Base-by-base conservation (phyloP, 2,113 vertebrate genomes). In the Rhabdornis inornatus region DNA sequence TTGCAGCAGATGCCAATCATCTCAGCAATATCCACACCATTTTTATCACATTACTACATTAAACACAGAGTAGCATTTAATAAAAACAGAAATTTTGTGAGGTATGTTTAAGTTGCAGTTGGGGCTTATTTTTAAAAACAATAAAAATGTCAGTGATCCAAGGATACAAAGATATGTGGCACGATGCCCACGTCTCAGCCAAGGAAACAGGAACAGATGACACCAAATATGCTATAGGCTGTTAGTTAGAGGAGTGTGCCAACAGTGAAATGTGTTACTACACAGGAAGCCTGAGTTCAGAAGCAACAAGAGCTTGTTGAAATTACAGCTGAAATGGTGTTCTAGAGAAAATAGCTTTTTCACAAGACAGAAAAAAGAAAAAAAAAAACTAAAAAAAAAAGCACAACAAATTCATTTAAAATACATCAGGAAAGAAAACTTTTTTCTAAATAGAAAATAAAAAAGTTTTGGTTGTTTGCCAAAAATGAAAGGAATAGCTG, bases 191-290 rank as follows among this genome's bases (percentile, higher is more conserved):
- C 24, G 71, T 86, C 79, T 90, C 66, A 86, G 59, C 13, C 42
- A 69, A 91, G 47, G 87, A 95, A 97, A 80, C 18, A 33, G 82
- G 79, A 96, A 94, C 91, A 97, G 96, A 95, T 85, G 87, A 97
- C 52, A 82, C 80, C 89, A 96, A 95, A 94, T 95, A 96, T 87
- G 93, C 92, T 96, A 13, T 92, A 86, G 39, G 79, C 86, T 95
- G 94, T 79, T 77, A 69, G 78, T 35, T 52, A 78, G 77, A 87
- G 18, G 56, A 90, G 56, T 0, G 1, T 96, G 64, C 90, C 94
- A 97, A 89, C 55, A 90, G 39, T 39, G 50, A 53, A 92, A 28
- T 78, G 49, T 83, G 89, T 74, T 83, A 71, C 93, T 91, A 91
- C 88, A 83, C 35, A 88, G 86, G 93, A 82, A 97, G 42, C 83